Evolutionary conservation across 1,140 invertebrate species (phyloP).

Genomic region (Stegodyphus mimosarum): DNA sequence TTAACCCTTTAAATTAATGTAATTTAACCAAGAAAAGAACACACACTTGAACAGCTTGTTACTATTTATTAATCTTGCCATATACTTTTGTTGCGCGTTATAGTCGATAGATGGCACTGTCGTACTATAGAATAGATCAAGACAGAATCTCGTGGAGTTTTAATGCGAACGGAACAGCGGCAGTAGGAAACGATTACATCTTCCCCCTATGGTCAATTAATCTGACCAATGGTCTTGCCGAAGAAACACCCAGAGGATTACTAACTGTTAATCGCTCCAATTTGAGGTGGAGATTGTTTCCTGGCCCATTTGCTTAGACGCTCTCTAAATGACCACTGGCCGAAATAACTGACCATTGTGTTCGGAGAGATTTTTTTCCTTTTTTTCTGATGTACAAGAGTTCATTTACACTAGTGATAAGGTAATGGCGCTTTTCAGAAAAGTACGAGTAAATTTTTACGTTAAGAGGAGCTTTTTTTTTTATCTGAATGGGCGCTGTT

Average conservation of each 20-base stretch:
- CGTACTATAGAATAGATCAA: conserved; percentile 29
- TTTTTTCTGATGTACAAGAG: no score
- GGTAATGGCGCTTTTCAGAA: no score
- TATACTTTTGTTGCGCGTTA: conserved; percentile 30
- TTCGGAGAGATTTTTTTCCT: no score
- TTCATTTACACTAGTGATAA: no score
- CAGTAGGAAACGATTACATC: conserved; percentile 37
- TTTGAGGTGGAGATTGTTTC: conserved; percentile 53
- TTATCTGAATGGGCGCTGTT: no score
- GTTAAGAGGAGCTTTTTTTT: no score
- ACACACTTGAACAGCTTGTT: no score
- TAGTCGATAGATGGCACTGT: conserved; percentile 51
- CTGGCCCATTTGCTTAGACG: conserved; percentile 40
- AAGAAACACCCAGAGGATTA: conserved; percentile 52
- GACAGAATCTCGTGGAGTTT: background rate
- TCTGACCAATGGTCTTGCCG: conserved; percentile 31
- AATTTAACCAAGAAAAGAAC: no score
- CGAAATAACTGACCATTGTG: conserved; percentile 44
- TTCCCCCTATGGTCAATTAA: conserved; percentile 55
- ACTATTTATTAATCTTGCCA: no score
- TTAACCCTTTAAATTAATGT: no score
- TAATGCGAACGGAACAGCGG: conserved; percentile 1
- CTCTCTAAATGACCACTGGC: conserved; percentile 41
- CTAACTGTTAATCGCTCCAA: conserved; percentile 52
- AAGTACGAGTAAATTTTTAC: no score